Evolutionary conservation across 2,113 vertebrate species (phyloP), one percentile per base, ranked within the genome.

Genomic region (Entomyzon cyanotis): DNA sequence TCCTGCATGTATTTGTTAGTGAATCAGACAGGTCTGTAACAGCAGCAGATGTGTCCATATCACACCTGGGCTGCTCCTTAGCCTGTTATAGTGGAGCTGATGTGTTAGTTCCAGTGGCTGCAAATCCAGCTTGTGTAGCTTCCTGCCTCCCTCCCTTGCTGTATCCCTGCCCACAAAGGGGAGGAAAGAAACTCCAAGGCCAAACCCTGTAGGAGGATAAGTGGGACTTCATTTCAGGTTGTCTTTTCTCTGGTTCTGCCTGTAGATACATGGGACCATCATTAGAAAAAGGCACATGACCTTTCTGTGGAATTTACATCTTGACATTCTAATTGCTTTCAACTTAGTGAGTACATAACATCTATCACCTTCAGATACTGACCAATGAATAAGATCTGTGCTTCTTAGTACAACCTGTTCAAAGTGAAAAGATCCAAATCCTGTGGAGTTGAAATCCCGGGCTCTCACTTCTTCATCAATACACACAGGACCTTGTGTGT

Each of bases 201-300:
- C 28, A 90, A 47, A 83, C 10, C 7, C 11, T 4, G 9, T 35
- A 11, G 23, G 20, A 24, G 4, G 12, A 55, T 17, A 55, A 42
- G 12, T 31, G 20, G 15, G 28, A 63, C 37, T 64, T 89, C 8
- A 17, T 17, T 49, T 84, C 5, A 9, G 27, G 6, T 18, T 76
- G 11, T 37, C 24, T 42, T 42, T 12, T 71, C 42, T 63, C 80
- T 85, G 55, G 3, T 23, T 86, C 58, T 44, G 22, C 13, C 49
- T 60, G 19, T 41, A 58, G 53, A 2, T 76, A 22, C 0, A 0
- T 27, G n/a, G 5, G 7, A 2, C 18, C n/a, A 37, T 75, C 19
- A 15, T 39, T 55, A 63, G 37, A 33, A 77, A 59, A 90, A 5
- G 5, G 2, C 37, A 37, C 3, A 1, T 21, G 59, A 73, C 15